Conservation (phyloP, 2,797 vertebrate species). For the Adrianichthys oophorus region DNA sequence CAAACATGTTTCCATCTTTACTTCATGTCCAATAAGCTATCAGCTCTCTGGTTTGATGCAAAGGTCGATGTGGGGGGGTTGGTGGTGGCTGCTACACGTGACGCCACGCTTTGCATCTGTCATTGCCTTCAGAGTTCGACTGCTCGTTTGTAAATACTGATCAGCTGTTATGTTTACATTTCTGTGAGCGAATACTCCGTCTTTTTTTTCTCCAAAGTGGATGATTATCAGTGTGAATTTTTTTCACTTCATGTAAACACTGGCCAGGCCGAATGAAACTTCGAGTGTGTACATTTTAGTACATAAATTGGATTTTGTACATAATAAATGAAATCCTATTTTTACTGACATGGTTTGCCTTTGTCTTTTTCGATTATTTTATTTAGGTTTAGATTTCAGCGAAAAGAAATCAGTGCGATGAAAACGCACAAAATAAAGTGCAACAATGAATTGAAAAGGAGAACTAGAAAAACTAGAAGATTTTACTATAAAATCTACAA, state of each 20-base stretch:
- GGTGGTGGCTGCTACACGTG: too few species aligned
- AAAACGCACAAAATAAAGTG: too few species aligned
- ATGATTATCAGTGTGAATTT: slow-evolving; percentile 78
- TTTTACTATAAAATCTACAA: too few species aligned
- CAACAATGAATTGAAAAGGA: too few species aligned
- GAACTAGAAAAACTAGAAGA: too few species aligned
- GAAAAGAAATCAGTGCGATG: too few species aligned
- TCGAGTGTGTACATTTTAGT: slow-evolving; percentile 86
- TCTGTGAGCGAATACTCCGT: slow-evolving; percentile 62
- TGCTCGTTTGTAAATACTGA: slow-evolving; percentile 51
- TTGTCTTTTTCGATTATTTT: slow-evolving; percentile 16
- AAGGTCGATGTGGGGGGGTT: not conserved
- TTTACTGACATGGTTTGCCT: slow-evolving; percentile 68
- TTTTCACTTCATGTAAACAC: slow-evolving; percentile 78
- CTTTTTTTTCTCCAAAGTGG: slow-evolving; percentile 74
- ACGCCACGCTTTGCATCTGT: slow-evolving; percentile 1
- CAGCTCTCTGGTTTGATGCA: slow-evolving; percentile 50
- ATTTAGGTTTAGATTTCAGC: not conserved
- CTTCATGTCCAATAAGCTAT: slow-evolving; percentile 69
- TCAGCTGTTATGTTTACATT: slow-evolving; percentile 65
- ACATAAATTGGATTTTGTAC: slow-evolving; percentile 87
- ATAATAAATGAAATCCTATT: slow-evolving; percentile 82
- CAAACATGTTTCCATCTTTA: slow-evolving; percentile 7
- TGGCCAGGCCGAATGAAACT: slow-evolving; percentile 69
- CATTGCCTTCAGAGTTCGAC: slow-evolving; percentile 14